phyloP scores from a whole-genome alignment of 2,797 vertebrate species.

The Helostoma temminkii region DNA sequence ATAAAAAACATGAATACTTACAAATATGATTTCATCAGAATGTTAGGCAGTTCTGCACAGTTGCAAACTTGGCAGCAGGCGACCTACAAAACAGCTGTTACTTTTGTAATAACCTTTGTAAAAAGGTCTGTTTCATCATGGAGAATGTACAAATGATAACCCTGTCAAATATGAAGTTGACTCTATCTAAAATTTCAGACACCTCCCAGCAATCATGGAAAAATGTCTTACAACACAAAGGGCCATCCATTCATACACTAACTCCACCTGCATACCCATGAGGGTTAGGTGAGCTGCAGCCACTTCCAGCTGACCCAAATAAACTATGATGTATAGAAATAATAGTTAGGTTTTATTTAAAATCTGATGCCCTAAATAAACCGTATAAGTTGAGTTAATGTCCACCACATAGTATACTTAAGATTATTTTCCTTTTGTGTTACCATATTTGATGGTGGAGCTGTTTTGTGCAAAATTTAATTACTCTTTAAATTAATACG shows the following conservation, averaged over 20 bases:
- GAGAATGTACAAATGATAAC: slow-evolving; percentile 40
- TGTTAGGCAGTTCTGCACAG: slow-evolving; percentile 29
- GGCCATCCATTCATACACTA: too few relatives aligned
- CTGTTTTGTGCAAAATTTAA: slow-evolving; percentile 8
- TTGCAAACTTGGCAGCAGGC: slow-evolving; percentile 42
- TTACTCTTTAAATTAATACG: slow-evolving; percentile 20
- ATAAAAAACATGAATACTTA: slow-evolving; percentile 20
- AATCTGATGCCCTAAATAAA: not conserved
- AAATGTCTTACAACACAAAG: slow-evolving; percentile 15
- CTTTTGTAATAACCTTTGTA: slow-evolving; percentile 45
- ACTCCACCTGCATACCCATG: too few relatives aligned
- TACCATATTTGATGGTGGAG: not conserved
- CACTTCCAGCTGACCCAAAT: too few relatives aligned
- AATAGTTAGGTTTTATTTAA: slow-evolving; percentile 6
- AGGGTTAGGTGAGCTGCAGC: too few relatives aligned
- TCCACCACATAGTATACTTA: too few relatives aligned
- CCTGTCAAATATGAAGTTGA: slow-evolving; percentile 13
- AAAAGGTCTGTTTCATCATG: slow-evolving; percentile 27
- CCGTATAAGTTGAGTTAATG: not conserved
- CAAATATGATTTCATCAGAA: slow-evolving; percentile 36
- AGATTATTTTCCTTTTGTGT: not conserved
- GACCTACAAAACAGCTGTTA: slow-evolving; percentile 58
- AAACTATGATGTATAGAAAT: not conserved
- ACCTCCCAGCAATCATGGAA: slow-evolving; percentile 6
- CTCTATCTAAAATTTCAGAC: slow-evolving; percentile 21